Evolutionary conservation across 2,113 vertebrate genomes (phyloP), one percentile per base, ranked within the genome.

Genomic region (Coptodon bakossiorum): DNA sequence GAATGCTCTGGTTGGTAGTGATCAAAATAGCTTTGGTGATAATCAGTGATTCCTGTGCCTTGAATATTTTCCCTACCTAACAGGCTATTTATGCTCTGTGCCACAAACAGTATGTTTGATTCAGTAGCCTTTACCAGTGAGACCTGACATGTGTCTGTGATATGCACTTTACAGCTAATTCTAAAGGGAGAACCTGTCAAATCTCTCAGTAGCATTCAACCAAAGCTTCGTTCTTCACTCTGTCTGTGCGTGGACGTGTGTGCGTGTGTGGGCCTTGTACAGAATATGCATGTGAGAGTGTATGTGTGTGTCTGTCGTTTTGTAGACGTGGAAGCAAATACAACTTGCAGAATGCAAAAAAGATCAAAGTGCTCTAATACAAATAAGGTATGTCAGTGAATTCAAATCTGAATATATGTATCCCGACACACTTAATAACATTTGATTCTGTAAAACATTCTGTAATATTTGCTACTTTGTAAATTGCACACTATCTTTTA

Each of bases 101-200:
- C 95, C 86, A 92, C 59, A 43, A 94, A 91, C 90, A 94, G 93
- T 93, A 89, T 90, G 92, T 94, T 92, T 91, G 91, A 94, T 94
- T 88, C 93, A 90, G 91, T 93, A 94, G 95, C 95, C 95, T 95
- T 94, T 89, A 94, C 94, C 93, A 94, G 91, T 93, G 91, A 96
- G 90, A 96, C 93, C 88, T 93, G 93, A 95, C 92, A 85, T 83
- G 91, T 94, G 93, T 94, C 95, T 96, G 93, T 96, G 93, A 96
- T 95, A 96, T 96, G 96, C 96, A 97, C 96, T 97, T 97, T 97
- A 97, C 94, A 95, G 92, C 94, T 93, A 89, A 94, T 94, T 93
- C 73, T 84, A 94, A 90, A 76, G 94, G 94, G 95, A 94, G 86
- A 88, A 91, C 87, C 83, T 84, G 85, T 91, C 82, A 84, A 40